phyloP scores from a whole-genome alignment of 2,888 invertebrate species.

The Protonemura montana region DNA sequence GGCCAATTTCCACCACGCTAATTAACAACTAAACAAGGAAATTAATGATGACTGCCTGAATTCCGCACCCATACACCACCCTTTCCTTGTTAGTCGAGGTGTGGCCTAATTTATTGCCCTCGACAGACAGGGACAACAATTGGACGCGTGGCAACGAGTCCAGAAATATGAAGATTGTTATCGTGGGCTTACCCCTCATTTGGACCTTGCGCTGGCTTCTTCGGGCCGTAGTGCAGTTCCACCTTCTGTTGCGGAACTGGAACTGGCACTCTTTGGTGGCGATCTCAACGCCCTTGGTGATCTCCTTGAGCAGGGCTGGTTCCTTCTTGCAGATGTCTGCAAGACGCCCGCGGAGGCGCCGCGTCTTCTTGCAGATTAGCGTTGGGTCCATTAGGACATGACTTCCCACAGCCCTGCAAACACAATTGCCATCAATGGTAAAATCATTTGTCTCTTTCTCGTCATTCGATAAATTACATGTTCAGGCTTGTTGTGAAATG shows the following conservation, averaged over 20 bases:
- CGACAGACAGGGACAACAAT: not conserved
- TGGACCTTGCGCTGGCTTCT: conserved; percentile 85
- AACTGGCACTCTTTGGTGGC: conserved; percentile 87
- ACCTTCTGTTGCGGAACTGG: conserved; percentile 84
- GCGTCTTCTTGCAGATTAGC: conserved; percentile 86
- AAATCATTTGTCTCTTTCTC: no score
- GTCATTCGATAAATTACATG: not conserved
- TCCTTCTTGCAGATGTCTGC: conserved; percentile 87
- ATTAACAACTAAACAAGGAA: conserved; percentile 26
- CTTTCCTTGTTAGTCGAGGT: not conserved
- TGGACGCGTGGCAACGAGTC: not conserved
- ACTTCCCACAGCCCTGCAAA: conserved; percentile 78
- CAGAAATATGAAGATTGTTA: not conserved
- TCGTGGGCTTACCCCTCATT: conserved; percentile 74
- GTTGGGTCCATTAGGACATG: conserved; percentile 89
- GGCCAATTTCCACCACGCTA: not conserved
- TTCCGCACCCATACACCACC: conserved; percentile 17
- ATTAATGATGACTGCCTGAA: conserved; percentile 13
- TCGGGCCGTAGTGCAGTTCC: conserved; percentile 88
- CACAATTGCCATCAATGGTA: conserved; percentile 43
- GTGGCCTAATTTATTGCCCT: not conserved
- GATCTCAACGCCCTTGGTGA: conserved; percentile 81
- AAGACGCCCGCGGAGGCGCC: conserved; percentile 77
- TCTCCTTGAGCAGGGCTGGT: conserved; percentile 80
- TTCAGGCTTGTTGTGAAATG: no score